Base-by-base conservation (phyloP, 1,140 invertebrate genomes). In the Myzus persicae region DNA sequence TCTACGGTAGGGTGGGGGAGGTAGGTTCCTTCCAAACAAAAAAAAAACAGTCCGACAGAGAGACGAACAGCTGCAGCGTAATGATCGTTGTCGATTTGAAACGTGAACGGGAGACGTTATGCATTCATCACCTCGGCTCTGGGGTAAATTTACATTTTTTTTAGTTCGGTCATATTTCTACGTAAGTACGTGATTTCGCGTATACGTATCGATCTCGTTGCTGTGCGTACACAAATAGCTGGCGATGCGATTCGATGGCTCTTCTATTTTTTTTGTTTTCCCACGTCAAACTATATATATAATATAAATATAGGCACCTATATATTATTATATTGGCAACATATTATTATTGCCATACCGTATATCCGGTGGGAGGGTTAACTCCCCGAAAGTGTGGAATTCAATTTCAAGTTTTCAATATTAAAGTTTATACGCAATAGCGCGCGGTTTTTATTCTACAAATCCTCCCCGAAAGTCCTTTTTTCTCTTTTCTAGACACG, bases 331-430 rank as follows among this genome's bases (percentile, higher is more conserved):
- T 67, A 67, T n/a, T 67, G 59, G 14, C 4, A 76, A 76, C n/a
- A 76, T 76, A 67, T 67, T 67, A n/a, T 76, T 67, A n/a, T 76
- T 76, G 59, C n/a, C 7, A n/a, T 76, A n/a, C 59, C 59, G 9
- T 31, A 11, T 31, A n/a, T n/a, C 59, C 14, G 59, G 14, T n/a
- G 31, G 31, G 14, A n/a, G n/a, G 31, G 31, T 76, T 76, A 18
- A 76, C 59, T n/a, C 14, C 18, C 59, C 59, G 14, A 76, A 76
- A 76, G n/a, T n/a, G 18, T 36, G 59, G 14, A 76, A 76, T 76
- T 76, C n/a, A 76, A 76, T 76, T 76, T 76, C 59, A n/a, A 76
- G 31, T 76, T 76, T 76, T 76, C 31, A 76, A 76, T 76, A 76
- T 76, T 76, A 76, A 76, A n/a, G 59, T 76, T 36, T 76, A n/a